These are phyloP conservation scores for Tachina grossa DNA, from an alignment of 2,888 invertebrate genomes.

Conservation along the genomic window DNA sequence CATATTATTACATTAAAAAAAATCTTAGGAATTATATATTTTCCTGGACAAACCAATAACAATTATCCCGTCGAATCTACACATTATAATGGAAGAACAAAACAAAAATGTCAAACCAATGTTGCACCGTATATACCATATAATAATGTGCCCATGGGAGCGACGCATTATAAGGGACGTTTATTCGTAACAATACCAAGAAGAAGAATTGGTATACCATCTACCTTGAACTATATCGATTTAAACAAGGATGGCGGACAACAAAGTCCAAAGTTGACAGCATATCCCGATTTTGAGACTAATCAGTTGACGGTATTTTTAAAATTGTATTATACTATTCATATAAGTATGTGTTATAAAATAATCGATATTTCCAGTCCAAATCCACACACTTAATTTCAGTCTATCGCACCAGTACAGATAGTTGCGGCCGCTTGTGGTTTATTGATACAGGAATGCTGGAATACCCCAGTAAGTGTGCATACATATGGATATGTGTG, in stretches of 20 bases:
- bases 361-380: conserved; percentile 46
- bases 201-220: conserved; percentile 86
- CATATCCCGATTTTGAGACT: conserved; percentile 80
- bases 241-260: conserved; percentile 78
- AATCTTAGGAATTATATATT: conserved; percentile 60
- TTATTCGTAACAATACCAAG: conserved; percentile 89
- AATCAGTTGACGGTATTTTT: conserved; percentile 75
- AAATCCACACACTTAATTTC: conserved; percentile 84
- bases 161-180: conserved; percentile 83
- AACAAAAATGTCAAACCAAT: neutral
- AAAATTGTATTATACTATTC: neutral
- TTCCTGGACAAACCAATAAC: conserved; percentile 64
- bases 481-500: too few relatives aligned
- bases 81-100: too few relatives aligned
- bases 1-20: neutral
- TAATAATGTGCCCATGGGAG: conserved; percentile 82
- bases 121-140: conserved; percentile 78
- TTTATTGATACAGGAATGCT: conserved; percentile 90
- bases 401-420: conserved; percentile 88
- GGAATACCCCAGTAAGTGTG: conserved; percentile 85
- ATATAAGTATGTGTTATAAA: neutral
- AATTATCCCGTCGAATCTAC: conserved; percentile 29
- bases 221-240: conserved; percentile 84
- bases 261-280: conserved; percentile 78
- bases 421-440: conserved; percentile 89